Conservation (phyloP, 2,888 invertebrate genomes). For the Nomada fucata region DNA sequence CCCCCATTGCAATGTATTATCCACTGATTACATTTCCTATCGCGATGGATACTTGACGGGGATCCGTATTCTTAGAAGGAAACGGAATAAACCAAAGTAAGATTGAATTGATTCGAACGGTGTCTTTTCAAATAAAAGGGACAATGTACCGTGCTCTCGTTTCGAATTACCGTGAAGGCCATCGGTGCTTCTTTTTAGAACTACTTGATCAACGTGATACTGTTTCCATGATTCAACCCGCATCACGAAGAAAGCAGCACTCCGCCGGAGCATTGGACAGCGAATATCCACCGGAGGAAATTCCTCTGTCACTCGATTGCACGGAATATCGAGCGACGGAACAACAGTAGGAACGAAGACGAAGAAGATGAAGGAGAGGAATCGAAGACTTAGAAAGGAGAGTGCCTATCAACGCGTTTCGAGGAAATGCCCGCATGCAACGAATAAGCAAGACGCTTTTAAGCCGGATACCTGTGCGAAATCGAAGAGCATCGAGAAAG, state of each 20-base stretch:
- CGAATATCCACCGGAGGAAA: slow-evolving; percentile 26
- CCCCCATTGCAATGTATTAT: too few relatives aligned
- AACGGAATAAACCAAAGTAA: too few relatives aligned
- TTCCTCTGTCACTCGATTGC: slow-evolving; percentile 14
- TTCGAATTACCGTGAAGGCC: background rate
- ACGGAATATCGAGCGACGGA: slow-evolving; percentile 12
- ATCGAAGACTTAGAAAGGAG: slow-evolving; percentile 1
- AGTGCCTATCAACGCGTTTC: slow-evolving; percentile 23
- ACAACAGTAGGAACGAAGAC: slow-evolving; percentile 15
- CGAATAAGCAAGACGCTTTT: slow-evolving; percentile 13
- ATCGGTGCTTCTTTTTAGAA: background rate
- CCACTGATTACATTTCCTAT: background rate
- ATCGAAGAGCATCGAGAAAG: background rate
- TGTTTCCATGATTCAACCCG: slow-evolving; percentile 5
- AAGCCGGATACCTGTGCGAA: slow-evolving; percentile 12
- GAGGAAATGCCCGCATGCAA: slow-evolving; percentile 6
- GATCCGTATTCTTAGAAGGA: background rate
- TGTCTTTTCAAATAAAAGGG: background rate
- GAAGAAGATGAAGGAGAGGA: background rate
- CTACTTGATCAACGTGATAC: background rate
- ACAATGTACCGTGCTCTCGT: background rate
- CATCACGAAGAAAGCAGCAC: background rate
- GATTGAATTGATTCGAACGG: background rate
- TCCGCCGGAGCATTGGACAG: slow-evolving; percentile 1
- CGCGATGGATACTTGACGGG: background rate